Conservation (phyloP, 2,797 vertebrate genomes). For the Chaenodraco wilsoni region DNA sequence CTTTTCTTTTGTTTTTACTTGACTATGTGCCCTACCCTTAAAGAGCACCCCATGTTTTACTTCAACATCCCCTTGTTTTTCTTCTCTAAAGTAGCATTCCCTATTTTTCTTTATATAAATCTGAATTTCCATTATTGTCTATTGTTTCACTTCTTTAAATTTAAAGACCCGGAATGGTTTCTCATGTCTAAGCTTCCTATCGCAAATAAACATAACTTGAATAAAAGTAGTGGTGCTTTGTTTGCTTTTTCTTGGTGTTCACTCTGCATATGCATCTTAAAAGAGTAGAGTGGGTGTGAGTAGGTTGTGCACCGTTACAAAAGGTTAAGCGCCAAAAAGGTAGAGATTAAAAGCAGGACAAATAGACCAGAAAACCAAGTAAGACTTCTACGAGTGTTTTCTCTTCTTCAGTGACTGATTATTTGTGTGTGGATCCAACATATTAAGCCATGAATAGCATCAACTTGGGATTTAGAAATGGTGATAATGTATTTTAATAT, state of each 20-base stretch:
- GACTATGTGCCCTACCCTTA: too few species aligned
- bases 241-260: not conserved
- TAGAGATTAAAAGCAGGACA: not conserved
- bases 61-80: too few species aligned
- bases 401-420: too few species aligned
- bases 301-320: not conserved
- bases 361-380: not conserved
- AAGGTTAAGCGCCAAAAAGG: not conserved
- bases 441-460: not conserved
- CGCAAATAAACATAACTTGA: not conserved
- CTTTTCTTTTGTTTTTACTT: too few species aligned
- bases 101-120: too few species aligned
- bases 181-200: not conserved
- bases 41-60: too few species aligned
- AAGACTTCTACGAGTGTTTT: not conserved
- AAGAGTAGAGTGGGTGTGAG: not conserved
- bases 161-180: not conserved
- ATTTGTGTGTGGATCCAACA: not conserved
- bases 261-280: constrained; percentile 1
- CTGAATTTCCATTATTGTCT: not conserved
- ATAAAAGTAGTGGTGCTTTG: not conserved
- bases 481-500: not conserved
- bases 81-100: too few species aligned
- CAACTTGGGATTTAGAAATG: not conserved
- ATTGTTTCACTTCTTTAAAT: not conserved